Conservation (phyloP, 2,797 vertebrate species). For the Erpetoichthys calabaricus region DNA sequence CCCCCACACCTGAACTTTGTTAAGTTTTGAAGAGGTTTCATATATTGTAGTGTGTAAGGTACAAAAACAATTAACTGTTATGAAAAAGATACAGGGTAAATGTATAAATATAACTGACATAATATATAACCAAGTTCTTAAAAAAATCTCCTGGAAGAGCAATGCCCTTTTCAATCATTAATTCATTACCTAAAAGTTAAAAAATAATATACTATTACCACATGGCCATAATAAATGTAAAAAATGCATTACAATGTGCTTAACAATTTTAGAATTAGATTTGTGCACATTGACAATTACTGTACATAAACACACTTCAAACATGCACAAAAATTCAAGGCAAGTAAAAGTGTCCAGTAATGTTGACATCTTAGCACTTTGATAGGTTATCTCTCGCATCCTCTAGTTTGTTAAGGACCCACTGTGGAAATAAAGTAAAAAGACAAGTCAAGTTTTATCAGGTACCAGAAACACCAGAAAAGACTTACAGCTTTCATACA, state of each 20-base stretch:
- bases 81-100: too few species aligned
- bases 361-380: slow-evolving; percentile 35
- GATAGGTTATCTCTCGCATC: slow-evolving; percentile 75
- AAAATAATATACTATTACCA: neutral
- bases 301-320: too few species aligned
- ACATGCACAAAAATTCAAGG: neutral
- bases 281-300: too few species aligned
- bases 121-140: too few species aligned
- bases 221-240: too few species aligned
- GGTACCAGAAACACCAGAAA: neutral
- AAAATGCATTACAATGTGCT: too few species aligned
- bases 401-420: slow-evolving; percentile 82
- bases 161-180: neutral
- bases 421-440: slow-evolving; percentile 47
- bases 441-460: slow-evolving; percentile 1
- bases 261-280: too few species aligned
- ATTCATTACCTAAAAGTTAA: neutral
- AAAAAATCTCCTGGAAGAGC: neutral
- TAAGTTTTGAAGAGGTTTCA: too few species aligned
- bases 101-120: too few species aligned
- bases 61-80: too few species aligned
- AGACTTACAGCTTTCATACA: neutral
- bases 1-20: too few species aligned
- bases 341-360: neutral
- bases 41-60: too few species aligned